Evolutionary conservation across 2,797 vertebrate species (phyloP).

Genomic region (Tinamus major): DNA sequence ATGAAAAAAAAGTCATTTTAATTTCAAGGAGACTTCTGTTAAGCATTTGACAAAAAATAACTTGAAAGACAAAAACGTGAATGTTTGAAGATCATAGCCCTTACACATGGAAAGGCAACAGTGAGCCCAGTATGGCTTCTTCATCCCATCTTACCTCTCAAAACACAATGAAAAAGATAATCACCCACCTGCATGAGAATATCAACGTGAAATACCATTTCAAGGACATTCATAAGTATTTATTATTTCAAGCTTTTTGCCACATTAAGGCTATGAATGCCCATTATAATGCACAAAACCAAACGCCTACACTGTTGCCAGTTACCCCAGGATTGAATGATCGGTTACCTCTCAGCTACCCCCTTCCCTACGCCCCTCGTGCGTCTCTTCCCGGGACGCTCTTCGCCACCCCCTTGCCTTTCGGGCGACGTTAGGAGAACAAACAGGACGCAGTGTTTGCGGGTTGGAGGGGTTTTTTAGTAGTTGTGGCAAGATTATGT

Average conservation of each 20-base stretch:
- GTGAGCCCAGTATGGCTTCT: accelerated
- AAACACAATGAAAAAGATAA: accelerated
- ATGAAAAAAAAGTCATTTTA: background rate
- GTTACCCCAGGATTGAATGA: background rate
- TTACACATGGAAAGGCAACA: background rate
- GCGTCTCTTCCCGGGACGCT: background rate
- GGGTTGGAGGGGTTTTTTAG: background rate
- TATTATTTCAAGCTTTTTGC: background rate
- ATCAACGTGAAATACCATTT: background rate
- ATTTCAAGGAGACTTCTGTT: background rate
- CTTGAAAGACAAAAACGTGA: background rate
- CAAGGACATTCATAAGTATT: background rate
- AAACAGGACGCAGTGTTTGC: background rate
- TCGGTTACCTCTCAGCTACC: background rate
- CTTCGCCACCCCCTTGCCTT: background rate
- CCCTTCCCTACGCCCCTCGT: background rate
- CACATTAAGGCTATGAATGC: background rate
- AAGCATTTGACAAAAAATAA: background rate
- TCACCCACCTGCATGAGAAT: background rate
- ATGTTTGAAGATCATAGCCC: background rate
- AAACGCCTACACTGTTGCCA: background rate
- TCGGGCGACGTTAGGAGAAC: background rate
- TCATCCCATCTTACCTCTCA: background rate
- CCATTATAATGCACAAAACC: background rate
- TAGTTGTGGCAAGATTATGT: background rate